Percentiles rank a stretch among this genome's conserved stretches.
Conservation (phyloP, 2,888 invertebrate species). For the Tenthredo amoena region DNA sequence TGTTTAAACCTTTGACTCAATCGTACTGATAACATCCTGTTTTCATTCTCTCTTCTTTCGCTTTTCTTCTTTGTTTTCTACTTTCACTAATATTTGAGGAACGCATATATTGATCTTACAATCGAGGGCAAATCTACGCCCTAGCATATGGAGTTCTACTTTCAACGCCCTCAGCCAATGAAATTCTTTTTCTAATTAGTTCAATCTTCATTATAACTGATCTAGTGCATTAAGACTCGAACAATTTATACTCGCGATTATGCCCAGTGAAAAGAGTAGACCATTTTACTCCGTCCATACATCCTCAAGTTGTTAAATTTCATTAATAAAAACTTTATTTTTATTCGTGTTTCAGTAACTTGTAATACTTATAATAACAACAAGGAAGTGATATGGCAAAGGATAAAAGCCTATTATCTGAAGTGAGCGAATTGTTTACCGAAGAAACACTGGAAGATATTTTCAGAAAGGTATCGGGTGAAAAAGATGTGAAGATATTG, state of each 20-base stretch:
- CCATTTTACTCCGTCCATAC: neutral
- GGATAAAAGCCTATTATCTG: slow-evolving; percentile 57
- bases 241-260: neutral
- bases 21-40: neutral
- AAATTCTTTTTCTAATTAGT: slow-evolving; percentile 1
- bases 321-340: neutral
- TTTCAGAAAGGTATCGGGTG: slow-evolving; percentile 72
- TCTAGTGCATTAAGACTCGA: neutral
- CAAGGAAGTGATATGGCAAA: slow-evolving; percentile 44
- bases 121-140: neutral
- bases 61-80: neutral
- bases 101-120: neutral
- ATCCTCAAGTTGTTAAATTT: neutral
- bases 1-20: neutral
- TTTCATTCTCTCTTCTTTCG: neutral
- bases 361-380: neutral
- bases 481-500: slow-evolving; percentile 70
- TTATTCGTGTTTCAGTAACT: neutral
- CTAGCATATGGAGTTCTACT: neutral
- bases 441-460: slow-evolving; percentile 77
- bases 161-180: slow-evolving; percentile 3
- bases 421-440: slow-evolving; percentile 74
- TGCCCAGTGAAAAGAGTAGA: neutral
- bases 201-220: neutral
- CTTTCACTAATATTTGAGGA: neutral